Conservation (phyloP, 2,888 invertebrate genomes). For the Petrolisthes cinctipes region DNA sequence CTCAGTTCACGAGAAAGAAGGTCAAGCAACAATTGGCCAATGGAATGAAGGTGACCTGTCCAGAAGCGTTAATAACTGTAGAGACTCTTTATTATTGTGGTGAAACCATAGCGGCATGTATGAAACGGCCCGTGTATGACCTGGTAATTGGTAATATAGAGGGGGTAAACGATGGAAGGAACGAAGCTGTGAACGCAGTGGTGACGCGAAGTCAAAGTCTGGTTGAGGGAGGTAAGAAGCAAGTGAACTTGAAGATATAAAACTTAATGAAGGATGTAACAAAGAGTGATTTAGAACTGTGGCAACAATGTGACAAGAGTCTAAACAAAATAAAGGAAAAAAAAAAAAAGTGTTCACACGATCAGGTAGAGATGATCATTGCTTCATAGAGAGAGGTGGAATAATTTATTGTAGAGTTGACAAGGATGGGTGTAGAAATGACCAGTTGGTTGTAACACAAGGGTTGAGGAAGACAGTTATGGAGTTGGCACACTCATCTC, state of each 20-base stretch:
- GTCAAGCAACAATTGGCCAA: not conserved
- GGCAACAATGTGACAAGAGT: too few relatives aligned
- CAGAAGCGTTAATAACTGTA: not conserved
- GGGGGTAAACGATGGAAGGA: too few relatives aligned
- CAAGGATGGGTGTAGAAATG: not conserved
- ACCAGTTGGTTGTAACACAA: not conserved
- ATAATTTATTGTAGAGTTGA: not conserved
- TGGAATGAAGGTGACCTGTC: not conserved
- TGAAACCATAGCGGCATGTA: not conserved
- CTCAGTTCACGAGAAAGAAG: not conserved
- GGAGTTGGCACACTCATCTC: not conserved
- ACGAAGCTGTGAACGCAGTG: too few relatives aligned
- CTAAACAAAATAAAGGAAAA: not conserved
- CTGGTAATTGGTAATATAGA: too few relatives aligned
- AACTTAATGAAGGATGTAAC: too few relatives aligned
- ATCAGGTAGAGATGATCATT: not conserved
- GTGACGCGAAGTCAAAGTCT: too few relatives aligned
- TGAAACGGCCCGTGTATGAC: too few relatives aligned
- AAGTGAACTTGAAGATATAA: too few relatives aligned
- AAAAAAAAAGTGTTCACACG: not conserved
- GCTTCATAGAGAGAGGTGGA: not conserved
- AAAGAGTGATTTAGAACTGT: too few relatives aligned
- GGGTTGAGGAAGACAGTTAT: constrained; percentile 7
- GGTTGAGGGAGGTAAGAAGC: too few relatives aligned
- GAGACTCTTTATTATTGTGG: not conserved